Conservation (phyloP, 23 tunicate species). For the Styela clava region DNA sequence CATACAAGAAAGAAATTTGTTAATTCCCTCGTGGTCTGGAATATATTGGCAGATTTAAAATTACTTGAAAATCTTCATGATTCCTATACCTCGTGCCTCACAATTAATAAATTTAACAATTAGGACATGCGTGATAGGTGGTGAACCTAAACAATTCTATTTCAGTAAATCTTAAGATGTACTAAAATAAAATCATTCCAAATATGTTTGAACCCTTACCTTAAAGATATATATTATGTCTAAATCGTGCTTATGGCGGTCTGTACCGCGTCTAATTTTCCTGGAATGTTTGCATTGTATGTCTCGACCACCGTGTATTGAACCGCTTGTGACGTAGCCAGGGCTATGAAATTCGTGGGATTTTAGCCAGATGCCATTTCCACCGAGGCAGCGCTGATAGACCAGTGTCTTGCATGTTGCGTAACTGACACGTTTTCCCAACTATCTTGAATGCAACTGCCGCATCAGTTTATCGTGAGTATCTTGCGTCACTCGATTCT, state of each 20-base stretch:
- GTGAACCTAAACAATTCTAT: neutral
- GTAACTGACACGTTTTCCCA: neutral
- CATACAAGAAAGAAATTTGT: too few species aligned
- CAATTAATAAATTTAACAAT: neutral
- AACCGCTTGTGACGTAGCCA: neutral
- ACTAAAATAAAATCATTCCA: neutral
- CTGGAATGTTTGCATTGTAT: neutral
- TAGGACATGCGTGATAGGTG: neutral
- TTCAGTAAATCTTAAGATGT: neutral
- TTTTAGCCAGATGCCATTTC: slow-evolving; percentile 1
- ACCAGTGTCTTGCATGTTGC: slow-evolving; percentile 1
- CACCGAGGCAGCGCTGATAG: neutral
- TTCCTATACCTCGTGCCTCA: neutral
- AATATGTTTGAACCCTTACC: neutral
- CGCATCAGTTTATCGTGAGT: neutral
- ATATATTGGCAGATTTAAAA: too few species aligned
- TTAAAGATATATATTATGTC: neutral
- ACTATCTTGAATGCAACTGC: neutral
- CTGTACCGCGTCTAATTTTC: neutral
- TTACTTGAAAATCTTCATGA: too few species aligned
- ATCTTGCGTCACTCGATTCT: slow-evolving; percentile 5
- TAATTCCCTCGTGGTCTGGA: too few species aligned
- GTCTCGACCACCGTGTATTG: neutral
- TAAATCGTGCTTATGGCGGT: neutral
- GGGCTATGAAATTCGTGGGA: slow-evolving; percentile 1